Conservation (phyloP, 2,888 invertebrate genomes). For the Psylliodes chrysocephalus region DNA sequence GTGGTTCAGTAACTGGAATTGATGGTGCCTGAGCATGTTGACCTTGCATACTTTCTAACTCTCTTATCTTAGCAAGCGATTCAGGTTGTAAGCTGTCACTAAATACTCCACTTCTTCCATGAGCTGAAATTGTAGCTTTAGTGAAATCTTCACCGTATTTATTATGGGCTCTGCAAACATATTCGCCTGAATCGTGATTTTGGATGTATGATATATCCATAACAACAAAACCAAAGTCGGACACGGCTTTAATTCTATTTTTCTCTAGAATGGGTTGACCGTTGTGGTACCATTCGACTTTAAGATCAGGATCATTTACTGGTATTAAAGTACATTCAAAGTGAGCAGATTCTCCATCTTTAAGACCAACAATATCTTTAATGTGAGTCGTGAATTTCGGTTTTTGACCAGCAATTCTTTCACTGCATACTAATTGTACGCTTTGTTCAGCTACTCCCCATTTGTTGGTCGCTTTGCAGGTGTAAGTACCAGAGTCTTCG, state of each 20-base stretch:
- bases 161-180: conserved; percentile 91
- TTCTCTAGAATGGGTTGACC: conserved; percentile 89
- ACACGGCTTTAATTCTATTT: conserved; percentile 90
- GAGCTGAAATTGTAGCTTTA: conserved; percentile 84
- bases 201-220: conserved; percentile 95
- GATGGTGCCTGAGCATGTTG: conserved; percentile 73
- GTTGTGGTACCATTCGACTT: conserved; percentile 97
- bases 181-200: conserved; percentile 92
- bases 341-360: conserved; percentile 94
- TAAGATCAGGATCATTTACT: conserved; percentile 92
- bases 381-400: conserved; percentile 91
- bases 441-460: conserved; percentile 90
- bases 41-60: conserved; percentile 80
- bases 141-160: conserved; percentile 92
- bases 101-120: conserved; percentile 87
- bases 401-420: conserved; percentile 85
- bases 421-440: conserved; percentile 83
- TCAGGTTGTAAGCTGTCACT: conserved; percentile 91
- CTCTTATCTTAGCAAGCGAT: conserved; percentile 86
- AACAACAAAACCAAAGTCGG: conserved; percentile 94
- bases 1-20: conserved; percentile 81
- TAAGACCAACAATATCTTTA: conserved; percentile 82
- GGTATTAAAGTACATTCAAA: conserved; percentile 95
- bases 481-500: conserved; percentile 90
- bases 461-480: conserved; percentile 88